Evolutionary conservation across 2,888 invertebrate genomes (phyloP), one percentile per base, ranked within the genome.

Genomic region (Eurytoma adleriae): DNA sequence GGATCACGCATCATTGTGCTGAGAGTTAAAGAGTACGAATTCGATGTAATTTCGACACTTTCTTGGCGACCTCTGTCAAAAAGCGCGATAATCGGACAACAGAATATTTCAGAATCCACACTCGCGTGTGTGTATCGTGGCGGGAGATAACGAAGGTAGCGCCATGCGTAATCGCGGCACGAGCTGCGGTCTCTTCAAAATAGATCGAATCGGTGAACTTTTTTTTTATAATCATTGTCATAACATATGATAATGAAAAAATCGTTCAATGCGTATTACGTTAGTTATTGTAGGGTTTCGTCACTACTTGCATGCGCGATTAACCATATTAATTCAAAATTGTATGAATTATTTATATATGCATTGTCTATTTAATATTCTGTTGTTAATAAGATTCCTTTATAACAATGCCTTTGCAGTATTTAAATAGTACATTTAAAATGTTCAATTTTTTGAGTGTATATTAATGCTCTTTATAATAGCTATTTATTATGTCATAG

Each of bases 1-100:
- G 24, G 50, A 71, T 71, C 71, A 61, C 71, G 71, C 61, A 50
- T 61, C n/a, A 71, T 71, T 27, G 50, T 27, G 71, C 71, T 61
- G 61, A 71, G n/a, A 71, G 61, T 56, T 40, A 61, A 27, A 61
- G 12, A 20, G 16, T 27, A 30, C 27, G 27, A 57, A 48, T 12
- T 12, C 3, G n/a, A 10, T 40, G 13, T 24, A 2, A 71, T 64
- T 64, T 64, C 64, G 48, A 64, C 64, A 64, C 27, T n/a, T 24
- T 64, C 30, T n/a, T 12, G 18, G 10, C 40, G 64, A 64, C 64
- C 64, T 64, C 64, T 48, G 18, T 64, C 4, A 54, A 54, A 54
- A 40, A 54, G 54, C 1, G n/a, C 2, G 64, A 64, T 64, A 64
- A 64, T 48, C 18, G 27, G 14, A 5, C 24, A 14, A 27, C 1